A percentile compares a stretch with the other conserved stretches of the same genome.
Evolutionary conservation across 2,797 vertebrate genomes (phyloP).

Genomic region (Myripristis jacobus): DNA sequence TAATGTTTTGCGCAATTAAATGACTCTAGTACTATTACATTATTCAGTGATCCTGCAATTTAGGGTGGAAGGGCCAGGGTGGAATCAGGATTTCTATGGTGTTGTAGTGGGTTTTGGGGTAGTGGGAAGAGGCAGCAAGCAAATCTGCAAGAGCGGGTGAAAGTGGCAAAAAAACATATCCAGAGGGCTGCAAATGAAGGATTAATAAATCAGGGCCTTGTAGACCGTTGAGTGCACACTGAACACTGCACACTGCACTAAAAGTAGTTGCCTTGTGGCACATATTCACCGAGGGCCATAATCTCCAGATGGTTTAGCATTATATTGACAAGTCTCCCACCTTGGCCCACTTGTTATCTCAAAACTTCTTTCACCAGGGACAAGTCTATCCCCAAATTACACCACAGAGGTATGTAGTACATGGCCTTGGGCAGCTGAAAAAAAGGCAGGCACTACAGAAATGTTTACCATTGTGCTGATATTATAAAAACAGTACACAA

Average conservation of each 20-base stretch:
- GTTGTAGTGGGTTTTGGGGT: background rate
- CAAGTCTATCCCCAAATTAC: background rate
- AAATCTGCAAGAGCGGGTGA: background rate
- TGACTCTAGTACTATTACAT: background rate
- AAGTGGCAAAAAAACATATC: background rate
- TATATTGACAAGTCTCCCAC: background rate
- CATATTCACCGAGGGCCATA: background rate
- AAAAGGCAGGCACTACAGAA: conserved; percentile 13
- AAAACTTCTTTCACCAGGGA: background rate
- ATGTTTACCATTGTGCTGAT: background rate
- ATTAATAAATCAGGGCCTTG: background rate
- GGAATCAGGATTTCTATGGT: conserved; percentile 4
- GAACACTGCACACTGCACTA: background rate
- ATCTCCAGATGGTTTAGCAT: background rate
- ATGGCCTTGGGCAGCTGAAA: conserved; percentile 16
- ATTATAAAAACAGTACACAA: background rate
- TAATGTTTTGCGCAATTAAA: background rate
- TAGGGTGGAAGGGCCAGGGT: conserved; percentile 12
- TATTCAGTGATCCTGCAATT: background rate
- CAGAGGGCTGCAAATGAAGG: background rate
- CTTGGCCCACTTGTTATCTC: background rate
- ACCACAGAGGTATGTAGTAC: background rate
- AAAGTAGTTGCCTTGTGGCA: background rate
- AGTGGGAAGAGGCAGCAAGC: too few relatives aligned
- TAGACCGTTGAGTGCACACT: background rate